Conservation (phyloP, 2,797 vertebrate species). For the Austrolebias charrua region DNA sequence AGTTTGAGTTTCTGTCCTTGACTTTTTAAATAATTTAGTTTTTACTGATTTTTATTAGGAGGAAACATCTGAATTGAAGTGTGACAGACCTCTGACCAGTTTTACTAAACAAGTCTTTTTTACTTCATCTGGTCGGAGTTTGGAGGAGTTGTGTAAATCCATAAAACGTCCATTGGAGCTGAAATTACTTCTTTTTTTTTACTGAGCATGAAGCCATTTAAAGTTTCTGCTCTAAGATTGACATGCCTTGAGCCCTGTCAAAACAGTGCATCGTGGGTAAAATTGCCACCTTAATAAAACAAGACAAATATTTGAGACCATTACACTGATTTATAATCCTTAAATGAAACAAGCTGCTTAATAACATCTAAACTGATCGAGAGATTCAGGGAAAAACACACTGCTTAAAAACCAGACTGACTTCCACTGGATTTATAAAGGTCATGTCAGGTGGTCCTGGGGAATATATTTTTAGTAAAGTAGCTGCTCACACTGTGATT, state of each 20-base stretch:
- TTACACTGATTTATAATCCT: background rate
- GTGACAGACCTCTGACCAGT: background rate
- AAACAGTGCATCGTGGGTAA: slow-evolving; percentile 3
- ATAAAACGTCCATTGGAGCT: background rate
- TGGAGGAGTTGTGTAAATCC: background rate
- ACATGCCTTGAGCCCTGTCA: background rate
- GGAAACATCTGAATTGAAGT: too few species aligned
- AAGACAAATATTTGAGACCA: background rate
- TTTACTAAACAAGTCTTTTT: background rate
- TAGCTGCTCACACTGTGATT: background rate
- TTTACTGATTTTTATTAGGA: background rate
- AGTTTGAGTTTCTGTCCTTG: background rate
- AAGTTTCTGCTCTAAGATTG: background rate
- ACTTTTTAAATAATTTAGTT: background rate
- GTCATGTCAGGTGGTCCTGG: background rate
- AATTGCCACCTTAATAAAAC: background rate
- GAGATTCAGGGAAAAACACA: too few species aligned
- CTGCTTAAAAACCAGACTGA: too few species aligned
- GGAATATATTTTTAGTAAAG: too few species aligned
- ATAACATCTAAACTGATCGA: too few species aligned
- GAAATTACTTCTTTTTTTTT: background rate
- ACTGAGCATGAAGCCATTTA: background rate
- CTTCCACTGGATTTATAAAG: too few species aligned
- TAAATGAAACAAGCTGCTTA: background rate
- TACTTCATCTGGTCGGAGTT: background rate